Evolutionary conservation across 1,140 invertebrate species (phyloP).

Genomic region (Bombus breviceps): DNA sequence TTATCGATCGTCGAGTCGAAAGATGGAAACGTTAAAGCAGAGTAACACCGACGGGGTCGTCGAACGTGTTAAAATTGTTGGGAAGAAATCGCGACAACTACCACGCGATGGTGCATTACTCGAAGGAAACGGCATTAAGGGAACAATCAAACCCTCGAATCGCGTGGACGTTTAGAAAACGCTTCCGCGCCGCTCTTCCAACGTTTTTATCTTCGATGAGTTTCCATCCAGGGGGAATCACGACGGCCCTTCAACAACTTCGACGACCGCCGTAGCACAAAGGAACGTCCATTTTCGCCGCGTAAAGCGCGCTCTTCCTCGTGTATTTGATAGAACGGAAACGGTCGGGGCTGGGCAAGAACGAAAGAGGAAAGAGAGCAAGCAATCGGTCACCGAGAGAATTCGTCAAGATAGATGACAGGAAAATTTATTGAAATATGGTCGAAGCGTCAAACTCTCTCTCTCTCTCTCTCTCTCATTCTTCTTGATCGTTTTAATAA

Average conservation of each 20-base stretch:
- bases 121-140: slow-evolving; percentile 44
- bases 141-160: slow-evolving; percentile 54
- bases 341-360: background rate
- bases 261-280: slow-evolving; percentile 30
- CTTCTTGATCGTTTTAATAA: background rate
- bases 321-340: slow-evolving; percentile 5
- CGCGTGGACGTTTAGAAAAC: slow-evolving; percentile 44
- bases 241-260: slow-evolving; percentile 12
- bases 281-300: slow-evolving; percentile 36
- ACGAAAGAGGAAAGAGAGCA: background rate
- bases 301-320: background rate
- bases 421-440: background rate
- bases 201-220: slow-evolving; percentile 48
- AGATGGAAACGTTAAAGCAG: background rate
- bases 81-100: background rate
- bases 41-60: background rate
- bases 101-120: slow-evolving; percentile 14
- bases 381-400: background rate
- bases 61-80: background rate
- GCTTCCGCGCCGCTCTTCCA: slow-evolving; percentile 18
- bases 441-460: background rate
- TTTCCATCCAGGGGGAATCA: slow-evolving; percentile 45
- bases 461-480: background rate
- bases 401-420: background rate
- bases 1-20: background rate